Evolutionary conservation across 2,888 invertebrate species (phyloP).

Genomic region (Tipula vernalis): DNA sequence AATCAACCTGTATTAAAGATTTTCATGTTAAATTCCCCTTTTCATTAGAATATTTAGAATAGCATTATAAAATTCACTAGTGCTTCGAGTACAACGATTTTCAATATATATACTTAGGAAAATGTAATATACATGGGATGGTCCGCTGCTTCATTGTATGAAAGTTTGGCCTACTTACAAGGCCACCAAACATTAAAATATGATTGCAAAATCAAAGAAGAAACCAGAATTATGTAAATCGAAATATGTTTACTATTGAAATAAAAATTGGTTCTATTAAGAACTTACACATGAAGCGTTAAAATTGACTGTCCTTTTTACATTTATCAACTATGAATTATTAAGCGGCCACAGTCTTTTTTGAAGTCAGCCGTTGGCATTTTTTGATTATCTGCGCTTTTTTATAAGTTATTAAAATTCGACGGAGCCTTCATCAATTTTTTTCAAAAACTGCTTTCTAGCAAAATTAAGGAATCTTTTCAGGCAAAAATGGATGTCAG

Average conservation of each 20-base stretch:
- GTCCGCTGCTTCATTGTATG: neutral
- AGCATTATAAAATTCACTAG: neutral
- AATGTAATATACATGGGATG: neutral
- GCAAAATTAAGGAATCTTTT: no score
- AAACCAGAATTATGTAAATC: neutral
- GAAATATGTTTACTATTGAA: neutral
- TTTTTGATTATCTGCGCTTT: no score
- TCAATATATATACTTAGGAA: neutral
- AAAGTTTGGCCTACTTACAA: neutral
- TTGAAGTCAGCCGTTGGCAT: no score
- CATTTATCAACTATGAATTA: no score
- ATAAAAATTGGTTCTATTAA: neutral
- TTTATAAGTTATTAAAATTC: no score
- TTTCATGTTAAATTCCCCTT: neutral
- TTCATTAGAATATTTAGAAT: neutral
- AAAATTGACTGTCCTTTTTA: neutral
- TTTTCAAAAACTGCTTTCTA: no score
- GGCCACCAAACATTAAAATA: neutral
- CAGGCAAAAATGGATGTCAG: no score
- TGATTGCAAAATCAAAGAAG: neutral
- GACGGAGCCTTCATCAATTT: no score
- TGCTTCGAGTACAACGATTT: neutral
- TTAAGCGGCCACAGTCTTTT: no score
- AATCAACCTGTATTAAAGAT: neutral
- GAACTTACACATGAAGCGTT: neutral